phyloP scores from a whole-genome alignment of 2,797 vertebrate species.

The Salarias fasciatus region DNA sequence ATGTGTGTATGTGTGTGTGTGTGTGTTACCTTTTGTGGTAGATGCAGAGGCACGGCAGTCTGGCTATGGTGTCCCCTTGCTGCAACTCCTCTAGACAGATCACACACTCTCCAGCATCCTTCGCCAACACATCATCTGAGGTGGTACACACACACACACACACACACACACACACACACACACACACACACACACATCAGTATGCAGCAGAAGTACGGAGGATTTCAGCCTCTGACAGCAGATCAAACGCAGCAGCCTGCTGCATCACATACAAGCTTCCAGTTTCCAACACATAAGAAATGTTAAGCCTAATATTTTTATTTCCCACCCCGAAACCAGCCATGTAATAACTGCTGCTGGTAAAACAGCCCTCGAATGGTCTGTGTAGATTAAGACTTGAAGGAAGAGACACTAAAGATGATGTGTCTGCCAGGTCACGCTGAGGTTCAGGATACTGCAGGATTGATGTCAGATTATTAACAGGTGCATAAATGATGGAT shows the following conservation, averaged over 20 bases:
- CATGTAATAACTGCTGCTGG: too few species aligned
- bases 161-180: conserved; percentile 33
- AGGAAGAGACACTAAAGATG: too few species aligned
- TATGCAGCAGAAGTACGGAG: conserved; percentile 43
- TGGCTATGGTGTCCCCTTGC: conserved; percentile 97
- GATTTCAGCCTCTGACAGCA: conserved; percentile 36
- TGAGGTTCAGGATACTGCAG: too few species aligned
- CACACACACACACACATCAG: conserved; percentile 39
- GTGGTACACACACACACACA: conserved; percentile 39
- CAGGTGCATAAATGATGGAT: too few species aligned
- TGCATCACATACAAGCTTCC: too few species aligned
- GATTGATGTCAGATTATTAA: too few species aligned
- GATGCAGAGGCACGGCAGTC: conserved; percentile 99
- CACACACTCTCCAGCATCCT: conserved; percentile 96
- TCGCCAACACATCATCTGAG: conserved; percentile 95
- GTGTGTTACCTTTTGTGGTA: conserved; percentile 95
- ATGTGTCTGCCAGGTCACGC: too few species aligned
- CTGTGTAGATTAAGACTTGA: too few species aligned
- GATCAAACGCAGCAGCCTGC: conserved; percentile 47
- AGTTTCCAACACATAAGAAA: too few species aligned
- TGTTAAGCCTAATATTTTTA: too few species aligned
- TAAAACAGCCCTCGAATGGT: too few species aligned
- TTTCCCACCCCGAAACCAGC: too few species aligned
- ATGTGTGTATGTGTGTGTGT: conserved; percentile 28
- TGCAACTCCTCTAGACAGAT: conserved; percentile 99